phyloP scores from a whole-genome alignment of 2,113 vertebrate genomes.

The Cyprinodon brontotheroides region DNA sequence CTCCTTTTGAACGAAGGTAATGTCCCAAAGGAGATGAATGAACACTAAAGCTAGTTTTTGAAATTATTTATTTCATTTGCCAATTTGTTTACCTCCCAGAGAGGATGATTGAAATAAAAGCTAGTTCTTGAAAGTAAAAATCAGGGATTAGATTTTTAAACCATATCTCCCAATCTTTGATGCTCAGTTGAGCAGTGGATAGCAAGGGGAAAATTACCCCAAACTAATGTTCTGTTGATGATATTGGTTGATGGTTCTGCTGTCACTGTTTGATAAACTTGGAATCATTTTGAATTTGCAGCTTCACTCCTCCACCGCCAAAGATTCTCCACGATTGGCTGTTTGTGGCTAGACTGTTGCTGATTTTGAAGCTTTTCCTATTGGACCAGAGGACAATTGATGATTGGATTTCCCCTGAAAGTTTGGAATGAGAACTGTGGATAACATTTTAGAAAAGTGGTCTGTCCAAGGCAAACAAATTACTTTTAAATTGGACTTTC shows the following conservation, averaged over 20 bases:
- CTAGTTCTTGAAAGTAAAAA: no score
- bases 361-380: slow-evolving; percentile 40
- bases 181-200: no score
- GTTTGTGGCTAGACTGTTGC: slow-evolving; percentile 35
- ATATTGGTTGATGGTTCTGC: no score
- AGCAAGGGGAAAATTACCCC: background rate
- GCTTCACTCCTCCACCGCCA: slow-evolving; percentile 22
- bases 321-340: slow-evolving; percentile 32
- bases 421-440: slow-evolving; percentile 20
- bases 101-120: no score
- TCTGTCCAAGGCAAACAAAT: background rate
- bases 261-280: background rate
- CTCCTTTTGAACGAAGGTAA: no score
- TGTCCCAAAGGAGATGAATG: no score
- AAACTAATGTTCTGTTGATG: background rate
- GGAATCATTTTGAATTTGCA: slow-evolving; percentile 45
- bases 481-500: background rate
- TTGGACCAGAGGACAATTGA: slow-evolving; percentile 23
- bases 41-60: no score
- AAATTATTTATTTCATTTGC: no score
- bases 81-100: no score
- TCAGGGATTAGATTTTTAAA: no score
- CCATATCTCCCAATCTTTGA: no score
- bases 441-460: slow-evolving; percentile 3
- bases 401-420: slow-evolving; percentile 14